Evolutionary conservation across 2,113 vertebrate species (phyloP), one percentile per base, ranked within the genome.

Genomic region (Dicerorhinus sumatrensis): DNA sequence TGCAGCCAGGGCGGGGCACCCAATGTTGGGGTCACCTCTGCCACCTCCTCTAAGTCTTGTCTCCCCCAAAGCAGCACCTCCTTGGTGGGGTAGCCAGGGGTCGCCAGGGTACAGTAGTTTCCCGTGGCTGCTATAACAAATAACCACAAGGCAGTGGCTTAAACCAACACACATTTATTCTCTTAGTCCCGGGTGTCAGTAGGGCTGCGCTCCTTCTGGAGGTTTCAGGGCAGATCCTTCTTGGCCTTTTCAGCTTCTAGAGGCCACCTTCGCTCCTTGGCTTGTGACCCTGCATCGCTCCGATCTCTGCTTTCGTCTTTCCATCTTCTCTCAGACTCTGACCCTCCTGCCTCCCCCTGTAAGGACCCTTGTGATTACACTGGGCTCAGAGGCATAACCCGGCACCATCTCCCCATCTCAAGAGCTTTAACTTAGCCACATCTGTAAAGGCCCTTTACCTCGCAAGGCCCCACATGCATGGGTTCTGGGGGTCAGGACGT

Each of bases 111-210:
- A 1, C 73, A 11, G 0, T 0, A 20, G 62, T 33, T 48, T 33
- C 20, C 48, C 20, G 0, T 5, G 60, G 42, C 42, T 10, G 0
- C 70, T 75, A 3, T 20, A 23, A 76, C 51, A 67, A 18, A 51
- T 8, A 14, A 67, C 29, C 20, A 12, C 10, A 10, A n/a, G 0
- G 1, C 36, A 33, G 60, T 4, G 25, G 42, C 36, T 12, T 3
- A 29, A 25, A 36, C 20, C 54, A 10, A 3, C 42, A 23, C 8
- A 21, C 10, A 0, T 23, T 65, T 18, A 9, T 17, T 46, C 25
- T 29, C 13, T 8, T 21, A 6, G 16, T 21, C 18, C 9, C 18
- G 0, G 51, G 58, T 2, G 2, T 7, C 1, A 0, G 25, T 11
- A 13, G 16, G 14, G 29, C 7, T 9, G 12, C 0, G 0, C 27